phyloP scores from a whole-genome alignment of 2,113 vertebrate genomes.

The Jaculus jaculus region DNA sequence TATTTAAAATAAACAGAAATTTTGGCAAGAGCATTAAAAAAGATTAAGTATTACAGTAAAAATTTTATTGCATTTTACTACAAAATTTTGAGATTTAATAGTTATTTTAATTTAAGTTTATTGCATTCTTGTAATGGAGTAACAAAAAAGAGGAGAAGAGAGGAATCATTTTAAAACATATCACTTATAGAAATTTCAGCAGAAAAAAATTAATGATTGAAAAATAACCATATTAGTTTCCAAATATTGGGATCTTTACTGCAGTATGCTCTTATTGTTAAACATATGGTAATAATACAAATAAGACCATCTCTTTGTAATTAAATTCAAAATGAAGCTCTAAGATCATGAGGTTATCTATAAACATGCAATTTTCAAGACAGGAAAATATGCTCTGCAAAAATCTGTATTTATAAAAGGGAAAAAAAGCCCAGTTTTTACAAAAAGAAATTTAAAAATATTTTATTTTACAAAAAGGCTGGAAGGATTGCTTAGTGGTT shows the following conservation, averaged over 20 bases:
- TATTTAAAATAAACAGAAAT: background rate
- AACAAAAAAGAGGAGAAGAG: background rate
- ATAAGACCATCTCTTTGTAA: background rate
- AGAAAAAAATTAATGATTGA: background rate
- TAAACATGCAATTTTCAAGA: background rate
- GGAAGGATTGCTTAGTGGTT: too few species aligned
- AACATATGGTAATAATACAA: background rate
- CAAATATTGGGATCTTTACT: background rate
- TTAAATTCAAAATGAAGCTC: background rate
- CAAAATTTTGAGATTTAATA: background rate
- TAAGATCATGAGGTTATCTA: background rate
- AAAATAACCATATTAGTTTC: background rate
- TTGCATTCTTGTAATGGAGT: background rate
- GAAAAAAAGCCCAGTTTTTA: too few species aligned
- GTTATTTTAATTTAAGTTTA: background rate
- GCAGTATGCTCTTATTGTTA: background rate
- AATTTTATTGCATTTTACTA: conserved; percentile 10
- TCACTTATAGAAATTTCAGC: background rate
- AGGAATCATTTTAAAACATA: background rate
- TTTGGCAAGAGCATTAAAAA: background rate
- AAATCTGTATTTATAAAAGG: background rate
- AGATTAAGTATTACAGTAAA: background rate
- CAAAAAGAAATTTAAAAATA: too few species aligned
- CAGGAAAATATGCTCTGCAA: background rate
- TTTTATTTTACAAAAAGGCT: too few species aligned